phyloP scores from a whole-genome alignment of 2,888 invertebrate genomes.

The Melinopterus prodromus region DNA sequence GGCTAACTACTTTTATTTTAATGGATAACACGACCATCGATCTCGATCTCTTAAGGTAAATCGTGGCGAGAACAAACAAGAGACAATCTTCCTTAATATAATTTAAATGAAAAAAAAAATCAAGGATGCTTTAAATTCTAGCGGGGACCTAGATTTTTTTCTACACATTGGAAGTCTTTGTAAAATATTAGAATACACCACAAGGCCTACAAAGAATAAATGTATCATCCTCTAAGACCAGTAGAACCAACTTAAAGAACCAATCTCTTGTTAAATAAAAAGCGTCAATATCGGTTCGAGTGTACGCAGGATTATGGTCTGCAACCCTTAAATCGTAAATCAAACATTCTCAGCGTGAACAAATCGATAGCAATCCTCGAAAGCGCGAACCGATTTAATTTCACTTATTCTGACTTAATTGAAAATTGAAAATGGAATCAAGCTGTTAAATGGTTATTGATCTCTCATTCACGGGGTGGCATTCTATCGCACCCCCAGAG shows the following conservation, averaged over 20 bases:
- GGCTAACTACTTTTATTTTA: too few species aligned
- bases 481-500: slow-evolving; percentile 34
- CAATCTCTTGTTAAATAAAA: neutral
- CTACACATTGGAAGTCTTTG: too few species aligned
- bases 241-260: neutral
- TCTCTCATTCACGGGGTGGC: slow-evolving; percentile 41
- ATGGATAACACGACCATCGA: too few species aligned
- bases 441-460: slow-evolving; percentile 50
- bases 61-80: too few species aligned
- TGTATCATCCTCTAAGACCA: neutral
- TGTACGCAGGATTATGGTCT: too few species aligned
- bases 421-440: slow-evolving; percentile 46
- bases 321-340: neutral
- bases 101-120: too few species aligned
- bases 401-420: slow-evolving; percentile 43
- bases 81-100: too few species aligned
- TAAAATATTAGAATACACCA: too few species aligned
- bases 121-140: too few species aligned
- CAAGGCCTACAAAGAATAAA: neutral
- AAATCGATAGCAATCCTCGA: neutral
- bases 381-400: slow-evolving; percentile 27
- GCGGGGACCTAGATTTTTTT: too few species aligned
- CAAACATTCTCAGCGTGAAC: slow-evolving; percentile 8
- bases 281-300: neutral
- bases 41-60: too few species aligned